These are phyloP conservation scores for Drosophila phalerata DNA, from an alignment of 2,888 invertebrate species.

Conservation along the genomic window DNA sequence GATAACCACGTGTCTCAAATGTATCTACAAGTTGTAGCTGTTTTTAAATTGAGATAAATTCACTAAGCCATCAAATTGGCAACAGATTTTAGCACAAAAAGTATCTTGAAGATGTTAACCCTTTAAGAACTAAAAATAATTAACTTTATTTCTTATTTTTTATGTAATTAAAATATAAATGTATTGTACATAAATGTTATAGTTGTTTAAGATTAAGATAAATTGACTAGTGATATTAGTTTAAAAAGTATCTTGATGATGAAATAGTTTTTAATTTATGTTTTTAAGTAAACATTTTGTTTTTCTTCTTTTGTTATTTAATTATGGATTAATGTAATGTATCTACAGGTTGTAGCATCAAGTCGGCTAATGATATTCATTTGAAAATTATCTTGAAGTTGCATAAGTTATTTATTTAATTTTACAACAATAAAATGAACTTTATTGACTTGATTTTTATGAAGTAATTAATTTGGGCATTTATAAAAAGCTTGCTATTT, in stretches of 20 bases:
- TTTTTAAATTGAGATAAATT: constrained; percentile 9
- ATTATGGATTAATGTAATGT: no score
- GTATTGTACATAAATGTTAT: no score
- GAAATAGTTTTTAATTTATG: no score
- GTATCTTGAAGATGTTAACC: no score
- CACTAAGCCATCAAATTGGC: not conserved
- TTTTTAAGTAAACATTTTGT: no score
- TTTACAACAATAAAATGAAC: not conserved
- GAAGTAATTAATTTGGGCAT: not conserved
- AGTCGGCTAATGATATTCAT: no score
- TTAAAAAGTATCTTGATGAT: not conserved
- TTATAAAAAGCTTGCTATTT: not conserved
- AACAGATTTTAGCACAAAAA: no score
- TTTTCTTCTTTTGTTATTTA: no score
- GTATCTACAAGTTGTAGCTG: constrained; percentile 57
- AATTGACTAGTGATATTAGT: not conserved
- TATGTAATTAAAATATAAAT: no score
- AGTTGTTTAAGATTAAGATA: not conserved
- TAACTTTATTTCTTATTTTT: no score
- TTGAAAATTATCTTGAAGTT: not conserved
- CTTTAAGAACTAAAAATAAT: no score
- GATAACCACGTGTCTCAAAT: constrained; percentile 12
- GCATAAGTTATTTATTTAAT: not conserved
- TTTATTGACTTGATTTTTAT: not conserved
- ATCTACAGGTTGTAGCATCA: no score